Base-by-base conservation (phyloP, 2,888 invertebrate species). In the Tachina fera region DNA sequence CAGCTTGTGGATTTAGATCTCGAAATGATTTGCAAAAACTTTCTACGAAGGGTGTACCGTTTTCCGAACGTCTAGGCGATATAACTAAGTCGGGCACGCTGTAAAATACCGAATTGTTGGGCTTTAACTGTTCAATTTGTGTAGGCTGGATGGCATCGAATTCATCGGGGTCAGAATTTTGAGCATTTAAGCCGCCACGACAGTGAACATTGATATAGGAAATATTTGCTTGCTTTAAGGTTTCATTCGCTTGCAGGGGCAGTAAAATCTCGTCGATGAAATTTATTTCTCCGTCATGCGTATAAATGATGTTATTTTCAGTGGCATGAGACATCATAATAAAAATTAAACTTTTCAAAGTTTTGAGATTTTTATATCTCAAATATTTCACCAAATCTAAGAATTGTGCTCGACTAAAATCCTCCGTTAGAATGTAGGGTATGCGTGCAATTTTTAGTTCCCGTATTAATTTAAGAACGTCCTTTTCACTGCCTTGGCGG, bases 311-410 rank as follows among this genome's bases (percentile, higher is more conserved):
- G 19, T 77, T 22, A n/a, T 56, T 47, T 5, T 61, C 19, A 9
- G 39, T 56, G 14, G 56, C 74, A 53, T 83, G 78, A 6, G 78
- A 68, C 83, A 83, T 78, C 10, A 67, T 68, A 16, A 76, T 58
- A 13, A 83, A 60, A 1, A 74, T 39, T n/a, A 83, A 56, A 43
- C 51, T 74, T n/a, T 61, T 22, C 2, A 78, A 41, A 13, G 41
- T 4, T 31, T 67, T 60, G 0, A 74, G 16, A 70, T 83, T 49
- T 49, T 58, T 71, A 11, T n/a, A 11, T 3, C 14, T 9, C 10
- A 83, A 51, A 51, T 63, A 61, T 1, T 76, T 39, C 10, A 71
- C 13, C 3, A 43, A 51, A 3, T 56, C 19, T 16, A 70, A 1
- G 4, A 83, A 22, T 41, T 79, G 51, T 6, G 31, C 10, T 8